These are phyloP conservation scores for Neolamprologus longior DNA, from an alignment of 2,113 vertebrate species.

Conservation along the genomic window DNA sequence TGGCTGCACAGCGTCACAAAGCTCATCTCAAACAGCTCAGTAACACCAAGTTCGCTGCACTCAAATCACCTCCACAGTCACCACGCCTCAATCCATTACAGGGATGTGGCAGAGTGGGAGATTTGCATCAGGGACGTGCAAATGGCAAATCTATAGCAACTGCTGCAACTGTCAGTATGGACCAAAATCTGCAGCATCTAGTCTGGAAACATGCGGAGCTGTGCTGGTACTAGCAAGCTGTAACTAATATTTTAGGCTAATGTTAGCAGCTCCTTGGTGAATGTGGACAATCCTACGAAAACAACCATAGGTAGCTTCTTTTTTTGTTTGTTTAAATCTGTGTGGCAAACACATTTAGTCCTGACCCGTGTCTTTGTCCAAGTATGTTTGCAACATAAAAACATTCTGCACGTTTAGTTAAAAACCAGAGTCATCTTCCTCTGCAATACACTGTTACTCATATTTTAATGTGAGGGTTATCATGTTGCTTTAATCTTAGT, in stretches of 20 bases:
- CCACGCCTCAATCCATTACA: background rate
- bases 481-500: background rate
- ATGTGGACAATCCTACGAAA: background rate
- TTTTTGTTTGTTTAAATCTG: background rate
- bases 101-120: background rate
- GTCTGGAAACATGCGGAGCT: background rate
- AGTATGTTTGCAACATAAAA: background rate
- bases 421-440: background rate
- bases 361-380: background rate
- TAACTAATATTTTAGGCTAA: background rate
- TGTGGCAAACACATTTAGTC: background rate
- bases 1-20: background rate
- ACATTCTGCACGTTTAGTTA: background rate
- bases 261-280: background rate
- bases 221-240: background rate
- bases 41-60: rapidly evolving
- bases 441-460: background rate
- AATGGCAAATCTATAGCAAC: background rate
- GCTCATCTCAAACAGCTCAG: background rate
- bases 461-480: background rate
- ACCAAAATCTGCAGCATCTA: background rate
- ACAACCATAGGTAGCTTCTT: rapidly evolving
- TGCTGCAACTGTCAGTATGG: background rate
- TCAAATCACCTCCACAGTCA: background rate
- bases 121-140: background rate